These are phyloP conservation scores for Solea solea DNA, from an alignment of 2,113 vertebrate genomes.

Conservation along the genomic window DNA sequence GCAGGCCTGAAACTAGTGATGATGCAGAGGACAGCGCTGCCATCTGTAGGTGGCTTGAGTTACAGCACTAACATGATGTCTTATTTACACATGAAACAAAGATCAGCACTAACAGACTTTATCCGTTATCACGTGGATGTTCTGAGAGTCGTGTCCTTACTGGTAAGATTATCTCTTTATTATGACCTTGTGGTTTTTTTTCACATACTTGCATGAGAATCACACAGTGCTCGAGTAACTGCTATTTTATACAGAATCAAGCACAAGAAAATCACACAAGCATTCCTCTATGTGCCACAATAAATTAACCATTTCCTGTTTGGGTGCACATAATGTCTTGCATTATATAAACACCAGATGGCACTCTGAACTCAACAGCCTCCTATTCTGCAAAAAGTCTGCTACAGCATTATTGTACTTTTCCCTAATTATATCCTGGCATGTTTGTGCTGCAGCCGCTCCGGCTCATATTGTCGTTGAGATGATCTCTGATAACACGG, in stretches of 20 bases:
- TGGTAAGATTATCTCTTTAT: not conserved
- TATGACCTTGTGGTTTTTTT: not conserved
- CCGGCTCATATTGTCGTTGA: conserved; percentile 3
- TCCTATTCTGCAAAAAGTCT: conserved; percentile 26
- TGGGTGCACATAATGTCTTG: conserved; percentile 8
- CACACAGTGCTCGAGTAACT: not conserved
- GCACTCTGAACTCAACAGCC: conserved; percentile 65
- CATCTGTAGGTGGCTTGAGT: conserved; percentile 61
- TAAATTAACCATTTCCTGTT: conserved; percentile 6
- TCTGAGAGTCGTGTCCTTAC: not conserved
- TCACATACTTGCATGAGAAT: not conserved
- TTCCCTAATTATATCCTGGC: not conserved
- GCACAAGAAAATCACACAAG: too few species aligned
- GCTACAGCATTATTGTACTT: conserved; percentile 10
- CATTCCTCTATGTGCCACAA: not conserved
- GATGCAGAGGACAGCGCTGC: conserved; percentile 66
- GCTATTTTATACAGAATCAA: not conserved
- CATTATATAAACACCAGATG: conserved; percentile 71
- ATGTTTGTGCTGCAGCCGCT: conserved; percentile 1
- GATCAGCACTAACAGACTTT: not conserved
- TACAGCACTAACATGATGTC: conserved; percentile 15
- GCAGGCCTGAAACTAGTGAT: conserved; percentile 6
- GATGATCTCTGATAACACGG: conserved; percentile 14
- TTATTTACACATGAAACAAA: not conserved
- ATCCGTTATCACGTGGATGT: not conserved